A percentile compares a stretch with the other conserved stretches of the same genome.
These are phyloP conservation scores for Phrixothrix hirtus DNA, from an alignment of 2,888 invertebrate species.

Conservation along the genomic window DNA sequence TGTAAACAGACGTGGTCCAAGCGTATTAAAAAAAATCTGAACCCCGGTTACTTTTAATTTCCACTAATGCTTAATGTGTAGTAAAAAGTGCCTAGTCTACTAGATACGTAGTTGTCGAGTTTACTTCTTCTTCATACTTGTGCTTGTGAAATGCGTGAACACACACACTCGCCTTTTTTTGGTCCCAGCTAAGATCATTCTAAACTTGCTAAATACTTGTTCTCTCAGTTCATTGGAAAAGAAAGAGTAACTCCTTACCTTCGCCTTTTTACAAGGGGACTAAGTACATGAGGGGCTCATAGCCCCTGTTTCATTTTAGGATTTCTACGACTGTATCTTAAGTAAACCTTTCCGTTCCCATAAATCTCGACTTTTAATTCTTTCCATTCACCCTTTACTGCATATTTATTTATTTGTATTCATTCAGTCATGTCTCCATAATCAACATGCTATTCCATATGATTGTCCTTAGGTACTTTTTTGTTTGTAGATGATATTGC, in stretches of 20 bases:
- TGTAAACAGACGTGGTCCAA: not conserved
- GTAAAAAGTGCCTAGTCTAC: not conserved
- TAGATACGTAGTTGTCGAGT: not conserved
- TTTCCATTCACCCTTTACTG: no score
- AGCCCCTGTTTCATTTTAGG: not conserved
- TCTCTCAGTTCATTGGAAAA: not conserved
- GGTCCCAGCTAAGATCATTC: not conserved
- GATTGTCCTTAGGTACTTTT: no score
- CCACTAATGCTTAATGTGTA: slow-evolving; percentile 1
- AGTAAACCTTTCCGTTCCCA: not conserved
- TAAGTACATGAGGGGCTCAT: no score
- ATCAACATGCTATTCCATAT: no score
- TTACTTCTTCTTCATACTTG: not conserved
- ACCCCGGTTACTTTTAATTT: slow-evolving; percentile 1
- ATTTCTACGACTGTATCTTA: not conserved
- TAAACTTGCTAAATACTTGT: not conserved
- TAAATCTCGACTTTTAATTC: no score
- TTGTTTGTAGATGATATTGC: no score
- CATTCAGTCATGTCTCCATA: no score
- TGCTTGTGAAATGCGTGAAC: slow-evolving; percentile 1
- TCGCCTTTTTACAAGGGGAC: not conserved
- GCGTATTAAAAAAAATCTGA: not conserved
- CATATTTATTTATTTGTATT: no score
- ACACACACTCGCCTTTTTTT: not conserved
- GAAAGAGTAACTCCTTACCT: not conserved